Evolutionary conservation across 1,140 invertebrate species (phyloP), one percentile per base, ranked within the genome.

Genomic region (Drosophila grimshawi): DNA sequence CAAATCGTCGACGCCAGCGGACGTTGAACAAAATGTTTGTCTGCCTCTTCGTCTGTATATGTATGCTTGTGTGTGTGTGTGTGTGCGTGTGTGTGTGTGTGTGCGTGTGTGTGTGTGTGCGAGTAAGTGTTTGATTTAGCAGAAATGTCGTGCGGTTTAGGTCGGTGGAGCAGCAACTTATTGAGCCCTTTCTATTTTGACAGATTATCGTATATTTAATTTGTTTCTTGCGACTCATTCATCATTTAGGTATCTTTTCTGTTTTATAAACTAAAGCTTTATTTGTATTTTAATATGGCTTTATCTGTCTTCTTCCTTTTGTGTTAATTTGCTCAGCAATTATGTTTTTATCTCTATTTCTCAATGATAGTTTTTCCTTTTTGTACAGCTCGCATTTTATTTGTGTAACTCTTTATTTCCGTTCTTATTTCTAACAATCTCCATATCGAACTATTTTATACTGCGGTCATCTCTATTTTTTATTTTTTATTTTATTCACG

Each of bases 11-110:
- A 37, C 35, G 55, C 70, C 70, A 56, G 37, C 57, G 57, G 56
- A 52, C 33, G 3, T 39, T 41, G 19, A 35, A 52, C 56, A 53
- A 73, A 73, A 68, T 68, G 68, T 67, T 67, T 59, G 55, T 52
- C 69, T 35, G 45, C 51, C 35, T 65, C 59, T 59, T 35, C 51
- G 30, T 32, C 19, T 51, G 46, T 62, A 33, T 49, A 11, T 43
- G 29, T 51, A n/a, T 52, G 27, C 32, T 29, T 11, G 33, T 51
- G 3, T 11, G 33, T 8, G 39, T 41, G 8, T n/a, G 39, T 41
- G 39, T n/a, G 30, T 32, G 33, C 39, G 46, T 62, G 33, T 49
- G 33, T 39, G 46, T 49, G 11, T 30, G 33, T 30, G 37, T 32
- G 8, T 30, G 37, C 53, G 39, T 52, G 30, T 43, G 29, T 51